Evolutionary conservation across 2,797 vertebrate genomes (phyloP), one percentile per base, ranked within the genome.

Genomic region (Sardinella longiceps): DNA sequence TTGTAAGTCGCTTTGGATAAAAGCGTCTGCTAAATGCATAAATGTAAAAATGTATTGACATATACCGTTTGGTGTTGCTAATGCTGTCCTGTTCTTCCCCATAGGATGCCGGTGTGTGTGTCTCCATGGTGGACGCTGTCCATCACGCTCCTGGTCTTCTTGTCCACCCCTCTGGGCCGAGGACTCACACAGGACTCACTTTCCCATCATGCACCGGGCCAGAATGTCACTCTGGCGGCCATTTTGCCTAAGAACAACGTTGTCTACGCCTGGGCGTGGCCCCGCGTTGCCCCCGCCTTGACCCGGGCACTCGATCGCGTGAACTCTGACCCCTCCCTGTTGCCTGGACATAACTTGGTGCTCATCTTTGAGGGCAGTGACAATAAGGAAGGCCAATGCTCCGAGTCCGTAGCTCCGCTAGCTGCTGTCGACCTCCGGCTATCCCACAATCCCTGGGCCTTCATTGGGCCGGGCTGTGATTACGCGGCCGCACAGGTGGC

Each of bases 241-340:
- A 95, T 98, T 80, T 91, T 98, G 48, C 97, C 97, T 0, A 85
- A 88, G 30, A 92, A 83, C 58, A 98, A 98, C 92, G 95, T 95
- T 0, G 93, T 94, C 12, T 98, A 98, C 84, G 96, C 97, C 0
- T 98, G 97, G 97, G 96, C 97, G 5, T 97, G 96, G 97, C 96
- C 95, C 1, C 94, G 97, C 0, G 97, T 98, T 82, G 97, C 95
- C 0, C 97, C 97, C 0, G 97, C 97, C 0, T 93, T 98, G 0
- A 7, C 87, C 1, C 87, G 93, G 83, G 97, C 97, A 0, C 88
- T 95, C n/a, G 89, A 83, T 3, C 88, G 81, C 80, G 93, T 97
- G 0, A 96, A 96, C 82, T 85, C 92, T 0, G 95, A 93, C 4
- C 93, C 92, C 0, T 89, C 85, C 58, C 60, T 97, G 5, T 93